These are phyloP conservation scores for Pyralis farinalis DNA, from an alignment of 2,888 invertebrate genomes.

Conservation along the genomic window DNA sequence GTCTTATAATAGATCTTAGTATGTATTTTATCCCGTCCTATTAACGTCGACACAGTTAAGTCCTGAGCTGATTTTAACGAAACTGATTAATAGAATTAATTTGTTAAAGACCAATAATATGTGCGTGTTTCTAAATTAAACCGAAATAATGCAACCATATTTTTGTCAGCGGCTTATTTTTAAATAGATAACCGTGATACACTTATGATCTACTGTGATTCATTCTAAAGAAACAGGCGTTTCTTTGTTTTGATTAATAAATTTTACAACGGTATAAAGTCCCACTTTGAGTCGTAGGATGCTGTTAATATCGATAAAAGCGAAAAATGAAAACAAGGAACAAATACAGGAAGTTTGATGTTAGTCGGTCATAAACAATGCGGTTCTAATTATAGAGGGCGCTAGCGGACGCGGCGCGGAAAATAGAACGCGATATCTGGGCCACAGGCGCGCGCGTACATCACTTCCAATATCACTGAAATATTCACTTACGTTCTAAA, in stretches of 20 bases:
- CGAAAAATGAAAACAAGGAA: slow-evolving; percentile 15
- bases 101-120: slow-evolving; percentile 17
- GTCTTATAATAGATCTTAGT: slow-evolving; percentile 55
- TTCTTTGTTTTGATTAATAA: too few relatives aligned
- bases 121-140: too few relatives aligned
- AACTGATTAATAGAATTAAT: not conserved
- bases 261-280: too few relatives aligned
- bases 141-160: too few relatives aligned
- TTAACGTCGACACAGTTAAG: slow-evolving; percentile 48
- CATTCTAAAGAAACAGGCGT: too few relatives aligned
- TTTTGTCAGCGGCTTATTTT: too few relatives aligned
- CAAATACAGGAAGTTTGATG: slow-evolving; percentile 55
- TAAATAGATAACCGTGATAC: too few relatives aligned
- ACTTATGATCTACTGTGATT: too few relatives aligned
- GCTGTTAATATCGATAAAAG: too few relatives aligned
- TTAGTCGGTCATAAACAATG: slow-evolving; percentile 69
- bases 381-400: slow-evolving; percentile 71
- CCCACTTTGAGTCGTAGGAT: too few relatives aligned
- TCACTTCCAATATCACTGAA: slow-evolving; percentile 19
- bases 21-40: slow-evolving; percentile 61
- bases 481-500: slow-evolving; percentile 8
- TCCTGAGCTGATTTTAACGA: not conserved
- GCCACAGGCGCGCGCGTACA: slow-evolving; percentile 64
- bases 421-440: slow-evolving; percentile 73
- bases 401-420: slow-evolving; percentile 45